Conservation (phyloP, 2,113 vertebrate species). For the Megatriorchis doriae region DNA sequence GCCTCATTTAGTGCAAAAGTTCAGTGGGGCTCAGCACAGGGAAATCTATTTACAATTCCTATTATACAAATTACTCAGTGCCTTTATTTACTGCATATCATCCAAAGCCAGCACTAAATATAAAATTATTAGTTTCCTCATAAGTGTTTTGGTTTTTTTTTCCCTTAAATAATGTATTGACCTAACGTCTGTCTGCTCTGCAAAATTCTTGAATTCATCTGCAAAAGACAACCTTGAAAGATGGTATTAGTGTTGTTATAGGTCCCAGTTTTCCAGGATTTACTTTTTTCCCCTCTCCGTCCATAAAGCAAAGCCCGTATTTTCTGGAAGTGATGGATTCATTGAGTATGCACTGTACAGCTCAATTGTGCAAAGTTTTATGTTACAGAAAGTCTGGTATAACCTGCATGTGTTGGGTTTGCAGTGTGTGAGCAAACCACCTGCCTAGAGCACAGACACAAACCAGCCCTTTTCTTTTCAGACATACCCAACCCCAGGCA, state of each 20-base stretch:
- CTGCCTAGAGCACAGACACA: background rate
- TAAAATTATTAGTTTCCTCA: constrained; percentile 28
- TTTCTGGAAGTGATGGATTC: background rate
- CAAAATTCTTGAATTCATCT: background rate
- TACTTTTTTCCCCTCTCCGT: background rate
- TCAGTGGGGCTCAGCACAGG: background rate
- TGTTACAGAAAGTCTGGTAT: background rate
- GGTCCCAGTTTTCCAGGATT: background rate
- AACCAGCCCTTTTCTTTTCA: background rate
- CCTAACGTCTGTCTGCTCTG: accelerated
- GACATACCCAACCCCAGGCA: background rate
- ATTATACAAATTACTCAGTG: background rate
- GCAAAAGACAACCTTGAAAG: background rate
- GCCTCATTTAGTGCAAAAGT: background rate
- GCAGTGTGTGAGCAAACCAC: background rate
- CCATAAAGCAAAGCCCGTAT: background rate
- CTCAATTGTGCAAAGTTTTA: background rate
- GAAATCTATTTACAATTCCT: constrained; percentile 13
- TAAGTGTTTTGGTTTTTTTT: background rate
- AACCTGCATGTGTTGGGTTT: accelerated
- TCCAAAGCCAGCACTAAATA: background rate
- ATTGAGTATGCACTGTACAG: background rate
- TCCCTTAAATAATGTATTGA: background rate
- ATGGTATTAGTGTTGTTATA: background rate
- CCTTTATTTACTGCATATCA: constrained; percentile 12